Percentiles rank a stretch among this genome's conserved stretches.
Conservation (phyloP, 2,797 vertebrate species). For the Tenualosa thibaudeaui region DNA sequence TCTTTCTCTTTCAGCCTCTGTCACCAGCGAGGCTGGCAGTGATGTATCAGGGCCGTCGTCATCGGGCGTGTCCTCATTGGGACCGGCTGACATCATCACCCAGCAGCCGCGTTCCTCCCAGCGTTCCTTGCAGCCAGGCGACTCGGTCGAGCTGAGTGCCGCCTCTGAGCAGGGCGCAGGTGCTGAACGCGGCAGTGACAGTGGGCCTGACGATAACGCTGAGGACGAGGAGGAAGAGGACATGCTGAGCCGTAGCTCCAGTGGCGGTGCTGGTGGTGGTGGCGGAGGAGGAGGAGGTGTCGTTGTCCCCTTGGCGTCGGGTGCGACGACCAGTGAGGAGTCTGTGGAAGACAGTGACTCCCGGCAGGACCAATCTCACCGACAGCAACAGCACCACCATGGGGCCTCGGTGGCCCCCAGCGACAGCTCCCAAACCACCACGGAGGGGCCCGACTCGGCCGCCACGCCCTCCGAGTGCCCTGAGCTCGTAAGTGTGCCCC, state of each 20-base stretch:
- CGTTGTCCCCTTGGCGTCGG: slow-evolving; percentile 63
- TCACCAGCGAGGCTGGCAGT: slow-evolving; percentile 72
- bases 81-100: slow-evolving; percentile 90
- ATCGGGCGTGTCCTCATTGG: slow-evolving; percentile 73
- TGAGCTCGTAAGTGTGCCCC: slow-evolving; percentile 83
- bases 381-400: slow-evolving; percentile 58
- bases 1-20: slow-evolving; percentile 67
- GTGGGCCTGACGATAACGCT: slow-evolving; percentile 61
- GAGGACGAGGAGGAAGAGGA: slow-evolving; percentile 83
- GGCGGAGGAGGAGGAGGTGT: slow-evolving; percentile 76
- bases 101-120: slow-evolving; percentile 94
- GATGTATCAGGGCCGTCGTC: slow-evolving; percentile 65
- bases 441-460: slow-evolving; percentile 95
- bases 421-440: slow-evolving; percentile 97
- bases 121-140: slow-evolving; percentile 86
- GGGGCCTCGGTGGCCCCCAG: slow-evolving; percentile 87
- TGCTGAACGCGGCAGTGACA: slow-evolving; percentile 32
- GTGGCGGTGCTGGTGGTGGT: slow-evolving; percentile 48
- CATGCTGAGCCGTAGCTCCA: slow-evolving; percentile 88
- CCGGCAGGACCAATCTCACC: slow-evolving; percentile 67
- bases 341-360: slow-evolving; percentile 72
- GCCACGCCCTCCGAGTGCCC: slow-evolving; percentile 95
- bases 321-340: slow-evolving; percentile 80
- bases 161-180: slow-evolving; percentile 77
- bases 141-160: slow-evolving; percentile 82